A percentile compares a stretch with the other conserved stretches of the same genome.
Evolutionary conservation across 2,113 vertebrate species (phyloP).

Genomic region (Chaenocephalus aceratus): DNA sequence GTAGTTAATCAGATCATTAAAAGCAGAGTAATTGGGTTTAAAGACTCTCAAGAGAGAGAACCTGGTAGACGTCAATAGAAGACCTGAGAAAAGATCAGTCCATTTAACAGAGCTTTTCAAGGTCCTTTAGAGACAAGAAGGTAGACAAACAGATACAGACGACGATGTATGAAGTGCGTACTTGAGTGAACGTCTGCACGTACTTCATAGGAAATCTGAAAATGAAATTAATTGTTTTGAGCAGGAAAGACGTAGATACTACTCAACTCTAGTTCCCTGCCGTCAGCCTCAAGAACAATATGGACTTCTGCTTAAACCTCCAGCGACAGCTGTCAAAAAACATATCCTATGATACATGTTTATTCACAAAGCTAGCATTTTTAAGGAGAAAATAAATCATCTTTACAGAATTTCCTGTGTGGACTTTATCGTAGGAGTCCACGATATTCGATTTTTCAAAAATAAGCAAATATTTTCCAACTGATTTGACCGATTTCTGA

Average conservation of each 20-base stretch:
- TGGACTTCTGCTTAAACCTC: conserved; percentile 9
- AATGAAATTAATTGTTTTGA: not conserved
- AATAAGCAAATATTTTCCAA: no score
- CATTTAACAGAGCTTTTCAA: conserved; percentile 13
- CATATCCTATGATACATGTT: not conserved
- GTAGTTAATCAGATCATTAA: conserved; percentile 74
- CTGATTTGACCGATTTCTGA: no score
- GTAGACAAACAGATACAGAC: conserved; percentile 14
- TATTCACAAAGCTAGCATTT: not conserved
- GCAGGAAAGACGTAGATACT: not conserved
- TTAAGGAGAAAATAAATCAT: no score
- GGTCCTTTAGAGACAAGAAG: not conserved
- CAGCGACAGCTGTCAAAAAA: conserved; percentile 2
- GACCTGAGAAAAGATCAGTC: conserved; percentile 1
- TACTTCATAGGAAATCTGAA: not conserved
- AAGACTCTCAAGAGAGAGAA: conserved; percentile 44
- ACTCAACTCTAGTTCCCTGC: not conserved
- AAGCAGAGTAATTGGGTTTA: conserved; percentile 67
- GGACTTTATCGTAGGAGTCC: no score
- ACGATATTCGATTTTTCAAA: no score
- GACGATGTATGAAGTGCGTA: not conserved
- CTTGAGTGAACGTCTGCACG: not conserved
- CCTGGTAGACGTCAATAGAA: conserved; percentile 38
- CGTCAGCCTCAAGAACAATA: not conserved
- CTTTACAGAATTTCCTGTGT: not conserved